phyloP scores from a whole-genome alignment of 2,113 vertebrate genomes.

The Albula goreensis region DNA sequence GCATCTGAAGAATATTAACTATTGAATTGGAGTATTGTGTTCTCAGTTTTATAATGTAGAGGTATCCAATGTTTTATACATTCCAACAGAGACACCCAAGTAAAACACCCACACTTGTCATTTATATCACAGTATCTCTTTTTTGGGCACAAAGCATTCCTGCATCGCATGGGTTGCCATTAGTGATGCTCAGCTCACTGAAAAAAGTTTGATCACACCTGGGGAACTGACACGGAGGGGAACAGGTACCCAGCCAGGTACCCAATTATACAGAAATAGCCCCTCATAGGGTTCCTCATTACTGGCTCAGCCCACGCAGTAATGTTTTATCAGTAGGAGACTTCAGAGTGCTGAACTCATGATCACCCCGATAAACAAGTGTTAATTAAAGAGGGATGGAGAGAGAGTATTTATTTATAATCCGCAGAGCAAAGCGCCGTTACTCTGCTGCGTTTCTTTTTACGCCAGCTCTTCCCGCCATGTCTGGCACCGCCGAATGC shows the following conservation, averaged over 20 bases:
- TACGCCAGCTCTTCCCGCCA: slow-evolving; percentile 63
- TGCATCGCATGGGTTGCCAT: not conserved
- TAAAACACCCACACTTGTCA: not conserved
- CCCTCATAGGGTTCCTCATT: slow-evolving; percentile 52
- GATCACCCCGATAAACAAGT: slow-evolving; percentile 68
- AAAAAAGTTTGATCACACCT: slow-evolving; percentile 47
- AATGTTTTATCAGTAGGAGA: slow-evolving; percentile 66
- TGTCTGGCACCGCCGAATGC: slow-evolving; percentile 63
- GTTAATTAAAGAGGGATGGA: slow-evolving; percentile 68
- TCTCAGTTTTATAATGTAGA: not conserved
- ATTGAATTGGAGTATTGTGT: not conserved
- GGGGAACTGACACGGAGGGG: slow-evolving; percentile 46
- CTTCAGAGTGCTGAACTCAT: slow-evolving; percentile 62
- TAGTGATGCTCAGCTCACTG: slow-evolving; percentile 49
- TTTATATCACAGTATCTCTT: not conserved
- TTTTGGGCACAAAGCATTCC: not conserved
- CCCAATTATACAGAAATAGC: slow-evolving; percentile 63
- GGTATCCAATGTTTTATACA: not conserved
- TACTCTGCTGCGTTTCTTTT: slow-evolving; percentile 48
- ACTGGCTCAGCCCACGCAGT: slow-evolving; percentile 42
- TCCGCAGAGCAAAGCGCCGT: slow-evolving; percentile 49
- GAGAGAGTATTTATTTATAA: slow-evolving; percentile 58
- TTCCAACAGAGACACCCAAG: not conserved
- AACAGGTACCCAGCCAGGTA: slow-evolving; percentile 48
- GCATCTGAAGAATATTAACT: not conserved